Evolutionary conservation across 1,140 invertebrate species (phyloP).

Genomic region (Conus betulinus): DNA sequence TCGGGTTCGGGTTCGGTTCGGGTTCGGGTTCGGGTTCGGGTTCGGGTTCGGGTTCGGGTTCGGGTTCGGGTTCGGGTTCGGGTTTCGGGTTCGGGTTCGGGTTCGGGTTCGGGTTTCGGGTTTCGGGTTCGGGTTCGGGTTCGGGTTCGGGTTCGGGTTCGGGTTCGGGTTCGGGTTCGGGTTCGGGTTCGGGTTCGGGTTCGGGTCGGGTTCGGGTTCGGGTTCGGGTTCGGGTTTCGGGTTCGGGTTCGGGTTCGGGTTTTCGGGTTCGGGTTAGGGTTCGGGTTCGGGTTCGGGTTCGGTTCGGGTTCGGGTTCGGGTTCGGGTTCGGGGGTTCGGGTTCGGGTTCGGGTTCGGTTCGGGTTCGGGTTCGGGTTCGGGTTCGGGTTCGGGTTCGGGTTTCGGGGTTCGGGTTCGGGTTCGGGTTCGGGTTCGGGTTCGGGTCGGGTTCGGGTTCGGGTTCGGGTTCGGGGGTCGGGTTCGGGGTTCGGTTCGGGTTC

Average conservation of each 20-base stretch:
- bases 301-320: neutral
- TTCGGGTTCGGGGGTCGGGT: neutral
- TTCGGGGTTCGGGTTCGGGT: constrained; percentile 45
- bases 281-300: neutral
- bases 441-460: neutral
- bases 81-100: constrained; percentile 17
- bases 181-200: constrained; percentile 26
- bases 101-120: constrained; percentile 40
- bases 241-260: neutral
- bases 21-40: constrained; percentile 27
- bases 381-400: constrained; percentile 41
- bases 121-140: constrained; percentile 44
- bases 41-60: neutral
- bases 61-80: neutral
- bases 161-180: constrained; percentile 41
- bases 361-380: constrained; percentile 45
- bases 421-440: neutral
- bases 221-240: neutral
- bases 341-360: neutral
- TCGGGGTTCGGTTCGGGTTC: neutral
- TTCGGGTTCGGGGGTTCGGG: neutral
- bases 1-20: neutral
- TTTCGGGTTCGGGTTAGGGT: neutral
- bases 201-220: neutral
- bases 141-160: constrained; percentile 38